A percentile compares a stretch with the other conserved stretches of the same genome.
Conservation (phyloP, 2,797 vertebrate genomes). For the Manis pentadactyla region DNA sequence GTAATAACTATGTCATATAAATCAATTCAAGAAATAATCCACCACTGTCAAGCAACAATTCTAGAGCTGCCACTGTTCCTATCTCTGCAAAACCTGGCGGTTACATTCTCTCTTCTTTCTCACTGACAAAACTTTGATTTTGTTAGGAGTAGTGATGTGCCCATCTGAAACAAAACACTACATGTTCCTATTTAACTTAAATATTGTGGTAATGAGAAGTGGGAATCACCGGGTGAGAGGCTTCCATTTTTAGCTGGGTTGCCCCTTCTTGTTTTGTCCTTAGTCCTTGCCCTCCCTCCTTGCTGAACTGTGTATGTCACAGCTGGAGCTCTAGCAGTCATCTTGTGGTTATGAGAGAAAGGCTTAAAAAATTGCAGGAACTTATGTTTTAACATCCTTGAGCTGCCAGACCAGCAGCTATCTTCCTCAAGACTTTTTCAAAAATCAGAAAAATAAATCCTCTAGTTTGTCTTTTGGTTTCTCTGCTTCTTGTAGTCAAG, state of each 20-base stretch:
- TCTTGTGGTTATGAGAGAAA: not conserved
- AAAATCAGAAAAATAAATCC: conserved; percentile 32
- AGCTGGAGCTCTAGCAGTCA: not conserved
- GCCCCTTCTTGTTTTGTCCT: not conserved
- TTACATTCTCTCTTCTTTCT: not conserved
- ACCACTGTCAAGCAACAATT: too few species aligned
- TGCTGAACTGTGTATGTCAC: not conserved
- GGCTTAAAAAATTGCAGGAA: not conserved
- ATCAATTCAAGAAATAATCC: not conserved
- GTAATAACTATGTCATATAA: not conserved
- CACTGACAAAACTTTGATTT: not conserved
- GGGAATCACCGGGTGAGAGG: not conserved
- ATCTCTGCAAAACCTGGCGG: not conserved
- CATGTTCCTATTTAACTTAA: not conserved
- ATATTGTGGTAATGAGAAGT: not conserved
- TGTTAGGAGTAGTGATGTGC: not conserved
- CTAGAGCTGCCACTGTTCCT: not conserved
- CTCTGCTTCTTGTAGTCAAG: not conserved
- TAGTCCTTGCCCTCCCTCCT: not conserved
- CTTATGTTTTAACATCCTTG: not conserved
- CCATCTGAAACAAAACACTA: not conserved
- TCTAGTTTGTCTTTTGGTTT: not conserved
- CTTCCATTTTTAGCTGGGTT: not conserved
- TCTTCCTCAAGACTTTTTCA: not conserved
- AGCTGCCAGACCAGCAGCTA: not conserved